Evolutionary conservation across 2,797 vertebrate species (phyloP).

Genomic region (Acrocephalus scirpaceus): DNA sequence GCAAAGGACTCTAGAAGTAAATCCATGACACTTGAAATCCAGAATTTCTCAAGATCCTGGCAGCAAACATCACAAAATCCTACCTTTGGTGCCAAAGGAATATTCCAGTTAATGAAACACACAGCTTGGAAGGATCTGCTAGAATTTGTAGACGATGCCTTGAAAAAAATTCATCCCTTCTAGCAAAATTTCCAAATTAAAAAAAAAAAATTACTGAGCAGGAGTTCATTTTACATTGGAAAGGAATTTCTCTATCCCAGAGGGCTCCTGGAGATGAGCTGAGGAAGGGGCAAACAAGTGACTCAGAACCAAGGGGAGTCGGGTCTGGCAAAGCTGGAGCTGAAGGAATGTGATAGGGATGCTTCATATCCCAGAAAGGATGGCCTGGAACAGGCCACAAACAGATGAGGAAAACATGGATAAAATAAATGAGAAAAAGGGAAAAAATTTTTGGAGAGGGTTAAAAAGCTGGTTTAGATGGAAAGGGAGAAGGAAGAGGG

Average conservation of each 20-base stretch:
- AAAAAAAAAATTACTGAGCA: neutral
- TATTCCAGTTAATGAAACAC: constrained; percentile 55
- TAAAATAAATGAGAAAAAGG: neutral
- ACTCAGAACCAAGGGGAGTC: neutral
- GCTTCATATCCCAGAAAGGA: neutral
- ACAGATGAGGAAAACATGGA: neutral
- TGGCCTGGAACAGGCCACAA: neutral
- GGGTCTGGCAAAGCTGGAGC: neutral
- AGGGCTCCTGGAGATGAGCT: neutral
- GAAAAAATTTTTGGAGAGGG: neutral
- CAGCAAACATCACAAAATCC: neutral
- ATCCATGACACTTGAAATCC: neutral
- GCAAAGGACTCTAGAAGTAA: neutral
- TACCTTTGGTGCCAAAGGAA: constrained; percentile 20
- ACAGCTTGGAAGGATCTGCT: constrained; percentile 26
- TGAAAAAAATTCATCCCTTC: constrained; percentile 1
- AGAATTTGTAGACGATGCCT: constrained; percentile 22
- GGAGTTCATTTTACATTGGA: neutral
- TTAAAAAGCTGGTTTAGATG: neutral
- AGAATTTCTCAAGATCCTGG: constrained; percentile 21
- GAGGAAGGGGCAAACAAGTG: constrained; percentile 22
- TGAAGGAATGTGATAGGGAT: neutral
- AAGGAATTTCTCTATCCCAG: neutral
- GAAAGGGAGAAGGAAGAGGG: neutral
- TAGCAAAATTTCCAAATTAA: constrained; percentile 25